Evolutionary conservation across 2,888 invertebrate genomes (phyloP).

Genomic region (Polydrusus tereticollis): DNA sequence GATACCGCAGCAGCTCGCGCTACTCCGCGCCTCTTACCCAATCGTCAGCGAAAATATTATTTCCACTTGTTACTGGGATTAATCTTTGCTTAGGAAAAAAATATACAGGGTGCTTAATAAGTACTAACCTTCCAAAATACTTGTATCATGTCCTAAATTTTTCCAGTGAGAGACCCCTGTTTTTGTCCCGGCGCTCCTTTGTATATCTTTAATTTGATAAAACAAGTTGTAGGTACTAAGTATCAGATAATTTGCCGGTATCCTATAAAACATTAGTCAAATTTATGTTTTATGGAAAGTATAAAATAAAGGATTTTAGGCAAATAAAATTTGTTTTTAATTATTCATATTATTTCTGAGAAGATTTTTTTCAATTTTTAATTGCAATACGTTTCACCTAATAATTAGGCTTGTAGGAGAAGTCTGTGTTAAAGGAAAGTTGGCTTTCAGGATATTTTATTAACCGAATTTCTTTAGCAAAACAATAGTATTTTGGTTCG

Average conservation of each 20-base stretch:
- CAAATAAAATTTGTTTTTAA: background rate
- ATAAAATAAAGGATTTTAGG: conserved; percentile 9
- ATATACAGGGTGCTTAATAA: too few relatives aligned
- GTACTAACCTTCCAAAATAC: background rate
- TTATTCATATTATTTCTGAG: background rate
- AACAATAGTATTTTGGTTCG: background rate
- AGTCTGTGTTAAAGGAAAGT: background rate
- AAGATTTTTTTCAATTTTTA: conserved; percentile 17
- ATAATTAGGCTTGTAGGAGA: conserved; percentile 24
- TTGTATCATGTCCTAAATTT: background rate
- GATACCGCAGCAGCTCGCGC: too few relatives aligned
- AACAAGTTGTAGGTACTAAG: conserved; percentile 5
- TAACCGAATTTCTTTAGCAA: conserved; percentile 15
- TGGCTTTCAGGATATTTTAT: background rate
- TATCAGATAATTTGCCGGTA: background rate
- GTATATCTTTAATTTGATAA: background rate
- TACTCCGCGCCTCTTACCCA: too few relatives aligned
- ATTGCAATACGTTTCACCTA: conserved; percentile 18
- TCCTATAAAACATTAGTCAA: background rate
- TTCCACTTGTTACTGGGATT: too few relatives aligned
- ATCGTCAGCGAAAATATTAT: too few relatives aligned
- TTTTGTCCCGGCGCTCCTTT: background rate
- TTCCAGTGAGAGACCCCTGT: background rate
- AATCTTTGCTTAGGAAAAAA: too few relatives aligned
- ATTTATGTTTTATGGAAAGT: conserved; percentile 1